Percentiles rank a stretch among this genome's conserved stretches.
Conservation (phyloP, 2,113 vertebrate species). For the Syngnathus floridae region DNA sequence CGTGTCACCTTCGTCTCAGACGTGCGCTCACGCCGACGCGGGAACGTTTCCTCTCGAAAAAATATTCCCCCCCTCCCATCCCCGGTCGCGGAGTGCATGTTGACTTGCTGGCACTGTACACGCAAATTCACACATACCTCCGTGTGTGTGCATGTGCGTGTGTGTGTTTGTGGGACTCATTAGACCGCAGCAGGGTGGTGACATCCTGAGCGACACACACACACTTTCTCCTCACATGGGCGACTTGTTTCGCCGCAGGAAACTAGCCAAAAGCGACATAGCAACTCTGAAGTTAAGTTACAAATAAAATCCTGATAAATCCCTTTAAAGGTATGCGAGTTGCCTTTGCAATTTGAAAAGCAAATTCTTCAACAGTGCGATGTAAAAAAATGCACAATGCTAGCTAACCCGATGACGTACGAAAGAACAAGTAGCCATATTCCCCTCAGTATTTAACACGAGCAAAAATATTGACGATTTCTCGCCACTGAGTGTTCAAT, state of each 20-base stretch:
- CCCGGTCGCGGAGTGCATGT: constrained; percentile 45
- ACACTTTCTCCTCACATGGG: constrained; percentile 66
- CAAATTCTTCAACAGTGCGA: too few species aligned
- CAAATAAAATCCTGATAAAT: neutral
- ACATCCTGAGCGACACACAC: constrained; percentile 71
- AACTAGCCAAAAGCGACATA: constrained; percentile 46
- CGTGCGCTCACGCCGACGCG: constrained; percentile 22
- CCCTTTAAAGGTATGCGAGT: neutral
- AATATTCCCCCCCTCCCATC: constrained; percentile 14
- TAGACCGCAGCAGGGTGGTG: constrained; percentile 65
- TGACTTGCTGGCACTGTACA: constrained; percentile 34
- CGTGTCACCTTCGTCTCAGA: constrained; percentile 61
- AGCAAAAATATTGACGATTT: neutral
- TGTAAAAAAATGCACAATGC: too few species aligned
- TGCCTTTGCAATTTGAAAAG: neutral
- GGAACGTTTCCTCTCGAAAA: neutral
- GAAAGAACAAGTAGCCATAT: too few species aligned
- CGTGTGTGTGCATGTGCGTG: neutral
- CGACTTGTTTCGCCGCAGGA: constrained; percentile 61
- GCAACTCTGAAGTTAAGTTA: neutral
- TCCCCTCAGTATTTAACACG: too few species aligned
- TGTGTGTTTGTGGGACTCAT: constrained; percentile 51
- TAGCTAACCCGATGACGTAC: too few species aligned
- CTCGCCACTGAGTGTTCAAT: neutral
- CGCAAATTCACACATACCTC: neutral